Evolutionary conservation across 2,888 invertebrate genomes (phyloP).

Genomic region (Timandra comae): DNA sequence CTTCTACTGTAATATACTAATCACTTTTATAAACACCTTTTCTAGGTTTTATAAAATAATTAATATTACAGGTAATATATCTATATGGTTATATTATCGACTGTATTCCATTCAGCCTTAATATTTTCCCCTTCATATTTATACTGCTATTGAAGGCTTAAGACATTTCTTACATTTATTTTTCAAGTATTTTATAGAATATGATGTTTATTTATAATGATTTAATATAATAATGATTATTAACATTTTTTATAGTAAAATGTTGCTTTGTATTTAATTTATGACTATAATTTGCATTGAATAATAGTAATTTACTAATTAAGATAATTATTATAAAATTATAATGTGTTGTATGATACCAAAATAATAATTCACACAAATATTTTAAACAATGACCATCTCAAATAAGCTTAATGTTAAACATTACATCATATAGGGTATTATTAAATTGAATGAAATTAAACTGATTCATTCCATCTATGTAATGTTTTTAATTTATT

Average conservation of each 20-base stretch:
- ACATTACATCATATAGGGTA: too few species aligned
- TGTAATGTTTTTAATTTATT: constrained; percentile 4
- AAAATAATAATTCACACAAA: too few species aligned
- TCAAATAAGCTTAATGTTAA: background rate
- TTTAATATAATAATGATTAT: constrained; percentile 4
- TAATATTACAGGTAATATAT: too few species aligned
- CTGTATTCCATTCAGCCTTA: constrained; percentile 11
- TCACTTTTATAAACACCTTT: too few species aligned
- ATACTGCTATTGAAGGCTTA: constrained; percentile 24
- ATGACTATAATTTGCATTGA: background rate
- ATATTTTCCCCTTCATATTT: constrained; percentile 29
- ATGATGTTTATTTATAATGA: constrained; percentile 19
- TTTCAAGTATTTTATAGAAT: constrained; percentile 37
- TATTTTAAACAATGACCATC: too few species aligned
- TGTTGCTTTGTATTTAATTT: constrained; percentile 1
- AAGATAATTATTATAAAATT: background rate
- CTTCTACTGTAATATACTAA: background rate
- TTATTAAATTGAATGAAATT: constrained; percentile 28
- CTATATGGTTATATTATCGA: background rate
- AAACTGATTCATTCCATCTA: constrained; percentile 36
- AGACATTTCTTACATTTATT: constrained; percentile 37
- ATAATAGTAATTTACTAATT: background rate
- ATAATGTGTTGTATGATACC: background rate
- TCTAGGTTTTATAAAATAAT: too few species aligned
- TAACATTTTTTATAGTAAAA: constrained; percentile 1